Conservation (phyloP, 2,888 invertebrate genomes). For the Cheilosia soror region DNA sequence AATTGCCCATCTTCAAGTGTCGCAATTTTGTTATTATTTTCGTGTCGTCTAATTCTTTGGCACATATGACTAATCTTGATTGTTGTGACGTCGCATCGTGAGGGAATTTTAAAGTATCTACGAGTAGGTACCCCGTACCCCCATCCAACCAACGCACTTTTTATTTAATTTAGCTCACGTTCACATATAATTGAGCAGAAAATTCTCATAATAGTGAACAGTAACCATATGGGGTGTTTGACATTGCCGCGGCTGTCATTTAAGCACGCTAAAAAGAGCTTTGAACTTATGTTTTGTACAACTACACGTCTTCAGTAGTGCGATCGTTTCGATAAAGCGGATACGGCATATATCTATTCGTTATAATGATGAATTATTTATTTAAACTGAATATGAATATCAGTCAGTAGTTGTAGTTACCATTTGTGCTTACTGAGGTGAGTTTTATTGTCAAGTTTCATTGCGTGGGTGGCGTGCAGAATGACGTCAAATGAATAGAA, state of each 20-base stretch:
- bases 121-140: no score
- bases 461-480: constrained; percentile 11
- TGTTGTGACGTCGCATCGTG: neutral
- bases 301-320: neutral
- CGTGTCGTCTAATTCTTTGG: neutral
- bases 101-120: constrained; percentile 18
- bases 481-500: constrained; percentile 6
- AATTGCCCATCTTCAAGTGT: constrained; percentile 1
- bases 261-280: constrained; percentile 23
- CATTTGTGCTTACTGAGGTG: constrained; percentile 7
- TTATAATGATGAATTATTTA: neutral
- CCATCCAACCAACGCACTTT: neutral
- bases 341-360: constrained; percentile 5
- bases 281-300: constrained; percentile 36
- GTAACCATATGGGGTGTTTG: constrained; percentile 23
- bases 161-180: constrained; percentile 43
- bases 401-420: no score
- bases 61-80: constrained; percentile 29
- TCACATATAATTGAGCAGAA: constrained; percentile 43
- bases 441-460: constrained; percentile 29
- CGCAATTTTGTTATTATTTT: neutral
- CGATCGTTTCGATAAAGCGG: constrained; percentile 34
- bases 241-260: constrained; percentile 27
- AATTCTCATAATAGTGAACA: constrained; percentile 11
- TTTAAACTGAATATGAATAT: constrained; percentile 17